phyloP scores from a whole-genome alignment of 2,888 invertebrate species.

The Chrysina gloriosa region DNA sequence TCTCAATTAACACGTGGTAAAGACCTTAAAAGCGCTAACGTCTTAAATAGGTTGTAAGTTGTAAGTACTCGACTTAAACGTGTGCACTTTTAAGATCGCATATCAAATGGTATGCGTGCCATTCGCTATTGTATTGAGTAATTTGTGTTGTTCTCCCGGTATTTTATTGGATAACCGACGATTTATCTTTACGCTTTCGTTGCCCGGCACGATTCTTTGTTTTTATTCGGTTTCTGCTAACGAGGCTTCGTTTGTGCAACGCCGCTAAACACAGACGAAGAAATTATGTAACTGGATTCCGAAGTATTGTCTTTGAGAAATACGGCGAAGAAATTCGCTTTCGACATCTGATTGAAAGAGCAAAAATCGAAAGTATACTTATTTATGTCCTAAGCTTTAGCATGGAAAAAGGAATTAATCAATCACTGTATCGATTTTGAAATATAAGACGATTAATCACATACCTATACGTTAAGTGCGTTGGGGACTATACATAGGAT shows the following conservation, averaged over 20 bases:
- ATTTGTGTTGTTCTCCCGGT: slow-evolving; percentile 12
- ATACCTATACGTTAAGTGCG: too few species aligned
- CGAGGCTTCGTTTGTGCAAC: slow-evolving; percentile 5
- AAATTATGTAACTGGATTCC: slow-evolving; percentile 30
- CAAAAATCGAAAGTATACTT: too few species aligned
- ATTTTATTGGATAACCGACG: slow-evolving; percentile 13
- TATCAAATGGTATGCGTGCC: slow-evolving; percentile 1
- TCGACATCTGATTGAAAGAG: background rate
- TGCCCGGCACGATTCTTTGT: slow-evolving; percentile 11
- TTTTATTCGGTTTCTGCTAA: slow-evolving; percentile 22
- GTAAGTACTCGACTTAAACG: background rate
- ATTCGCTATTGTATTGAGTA: slow-evolving; percentile 19
- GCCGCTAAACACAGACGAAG: background rate
- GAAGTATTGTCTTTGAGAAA: slow-evolving; percentile 17
- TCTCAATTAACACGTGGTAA: slow-evolving; percentile 14
- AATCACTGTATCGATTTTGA: too few species aligned
- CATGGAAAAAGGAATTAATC: too few species aligned
- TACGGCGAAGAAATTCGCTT: slow-evolving; percentile 13
- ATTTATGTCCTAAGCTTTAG: too few species aligned
- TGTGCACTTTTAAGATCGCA: background rate
- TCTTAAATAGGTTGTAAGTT: background rate
- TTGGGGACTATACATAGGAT: too few species aligned
- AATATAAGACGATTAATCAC: too few species aligned
- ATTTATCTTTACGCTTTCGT: slow-evolving; percentile 14
- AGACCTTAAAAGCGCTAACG: slow-evolving; percentile 4